A percentile compares a stretch with the other conserved stretches of the same genome.
phyloP scores from a whole-genome alignment of 1,140 invertebrate species.

The Zaprionus camerounensis region DNA sequence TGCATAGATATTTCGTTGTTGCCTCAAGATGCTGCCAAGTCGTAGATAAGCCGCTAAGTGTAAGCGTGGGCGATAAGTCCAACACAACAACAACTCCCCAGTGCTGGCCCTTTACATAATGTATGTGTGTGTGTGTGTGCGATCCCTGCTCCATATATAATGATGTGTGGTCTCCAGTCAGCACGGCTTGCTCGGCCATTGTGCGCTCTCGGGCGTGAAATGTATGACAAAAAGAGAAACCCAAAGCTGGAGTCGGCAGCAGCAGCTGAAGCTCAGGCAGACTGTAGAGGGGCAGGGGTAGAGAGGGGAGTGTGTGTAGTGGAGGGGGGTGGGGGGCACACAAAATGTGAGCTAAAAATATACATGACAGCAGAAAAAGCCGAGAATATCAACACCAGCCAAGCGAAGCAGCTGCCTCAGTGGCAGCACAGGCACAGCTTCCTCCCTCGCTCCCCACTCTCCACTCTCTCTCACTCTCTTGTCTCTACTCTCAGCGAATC shows the following conservation, averaged over 20 bases:
- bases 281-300: neutral
- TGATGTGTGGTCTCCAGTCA: constrained; percentile 72
- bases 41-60: constrained; percentile 69
- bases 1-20: constrained; percentile 68
- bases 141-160: constrained; percentile 52
- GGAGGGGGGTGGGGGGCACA: neutral
- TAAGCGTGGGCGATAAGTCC: constrained; percentile 50
- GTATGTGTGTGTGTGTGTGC: neutral
- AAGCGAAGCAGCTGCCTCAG: constrained; percentile 29
- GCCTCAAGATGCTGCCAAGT: constrained; percentile 54
- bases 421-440: neutral
- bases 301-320: neutral
- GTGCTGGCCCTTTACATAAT: neutral
- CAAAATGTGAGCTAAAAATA: constrained; percentile 49
- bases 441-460: neutral
- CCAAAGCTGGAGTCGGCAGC: constrained; percentile 3
- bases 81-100: constrained; percentile 22
- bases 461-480: neutral
- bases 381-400: constrained; percentile 46
- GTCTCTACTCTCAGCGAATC: constrained; percentile 50
- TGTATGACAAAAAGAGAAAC: constrained; percentile 75
- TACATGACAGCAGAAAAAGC: constrained; percentile 37
- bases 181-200: constrained; percentile 37
- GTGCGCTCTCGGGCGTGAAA: constrained; percentile 72
- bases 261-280: neutral